These are phyloP conservation scores for Arenaria interpres DNA, from an alignment of 2,113 vertebrate genomes.

Conservation along the genomic window DNA sequence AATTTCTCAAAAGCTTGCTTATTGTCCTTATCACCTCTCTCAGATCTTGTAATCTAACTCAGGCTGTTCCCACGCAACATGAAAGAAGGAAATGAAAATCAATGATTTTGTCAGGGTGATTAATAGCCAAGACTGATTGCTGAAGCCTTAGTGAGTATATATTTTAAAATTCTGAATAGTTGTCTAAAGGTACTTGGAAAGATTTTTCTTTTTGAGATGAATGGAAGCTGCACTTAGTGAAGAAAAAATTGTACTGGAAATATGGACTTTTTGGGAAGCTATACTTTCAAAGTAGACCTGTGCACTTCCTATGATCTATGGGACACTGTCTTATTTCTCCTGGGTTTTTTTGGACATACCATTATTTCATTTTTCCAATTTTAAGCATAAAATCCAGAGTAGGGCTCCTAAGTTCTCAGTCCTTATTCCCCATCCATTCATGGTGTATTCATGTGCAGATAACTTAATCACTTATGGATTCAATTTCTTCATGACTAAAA, in stretches of 20 bases:
- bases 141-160: neutral
- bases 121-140: slow-evolving; percentile 22
- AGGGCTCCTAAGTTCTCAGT: neutral
- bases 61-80: neutral
- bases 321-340: neutral
- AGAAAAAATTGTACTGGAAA: neutral
- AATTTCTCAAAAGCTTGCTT: neutral
- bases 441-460: neutral
- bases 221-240: neutral
- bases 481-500: neutral
- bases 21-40: neutral
- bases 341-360: neutral
- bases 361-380: neutral
- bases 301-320: neutral
- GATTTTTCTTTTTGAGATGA: neutral
- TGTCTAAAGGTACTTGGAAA: neutral
- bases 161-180: neutral
- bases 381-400: neutral
- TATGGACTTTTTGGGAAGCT: neutral
- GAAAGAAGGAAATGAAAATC: slow-evolving; percentile 46
- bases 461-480: neutral
- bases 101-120: slow-evolving; percentile 25
- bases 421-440: neutral
- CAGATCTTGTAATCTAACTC: slow-evolving; percentile 27
- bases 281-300: neutral